Evolutionary conservation across 2,888 invertebrate species (phyloP).

Genomic region (Oeneis ivallda): DNA sequence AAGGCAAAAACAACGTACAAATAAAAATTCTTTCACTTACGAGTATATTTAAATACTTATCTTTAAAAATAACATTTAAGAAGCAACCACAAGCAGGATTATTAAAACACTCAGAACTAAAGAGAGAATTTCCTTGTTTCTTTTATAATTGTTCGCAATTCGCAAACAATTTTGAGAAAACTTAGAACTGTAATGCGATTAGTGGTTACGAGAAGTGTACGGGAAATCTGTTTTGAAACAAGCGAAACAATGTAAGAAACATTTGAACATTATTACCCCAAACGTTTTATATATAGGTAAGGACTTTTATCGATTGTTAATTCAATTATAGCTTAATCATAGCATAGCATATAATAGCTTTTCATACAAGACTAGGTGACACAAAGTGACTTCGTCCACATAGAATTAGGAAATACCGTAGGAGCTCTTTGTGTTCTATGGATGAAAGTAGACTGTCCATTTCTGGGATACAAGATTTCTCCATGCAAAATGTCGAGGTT

Average conservation of each 20-base stretch:
- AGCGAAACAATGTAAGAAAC: conserved; percentile 14
- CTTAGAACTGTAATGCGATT: conserved; percentile 26
- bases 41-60: not conserved
- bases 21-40: not conserved
- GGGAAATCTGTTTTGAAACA: conserved; percentile 11
- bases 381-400: too few species aligned
- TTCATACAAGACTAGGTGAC: too few species aligned
- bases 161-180: conserved; percentile 26
- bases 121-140: conserved; percentile 17
- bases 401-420: too few species aligned
- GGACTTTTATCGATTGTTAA: not conserved
- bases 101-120: not conserved
- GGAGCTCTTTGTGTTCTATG: too few species aligned
- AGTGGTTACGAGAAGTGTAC: conserved; percentile 11
- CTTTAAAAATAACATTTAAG: not conserved
- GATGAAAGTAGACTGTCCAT: too few species aligned
- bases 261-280: conserved; percentile 5
- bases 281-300: conserved; percentile 9
- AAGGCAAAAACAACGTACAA: not conserved
- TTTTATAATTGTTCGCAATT: conserved; percentile 25
- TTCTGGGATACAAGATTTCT: too few species aligned
- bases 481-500: too few species aligned
- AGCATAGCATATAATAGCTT: too few species aligned
- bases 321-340: too few species aligned
- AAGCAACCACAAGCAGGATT: not conserved